A percentile compares a stretch with the other conserved stretches of the same genome.
phyloP scores from a whole-genome alignment of 2,888 invertebrate species.

The Sepioteuthis lessoniana region DNA sequence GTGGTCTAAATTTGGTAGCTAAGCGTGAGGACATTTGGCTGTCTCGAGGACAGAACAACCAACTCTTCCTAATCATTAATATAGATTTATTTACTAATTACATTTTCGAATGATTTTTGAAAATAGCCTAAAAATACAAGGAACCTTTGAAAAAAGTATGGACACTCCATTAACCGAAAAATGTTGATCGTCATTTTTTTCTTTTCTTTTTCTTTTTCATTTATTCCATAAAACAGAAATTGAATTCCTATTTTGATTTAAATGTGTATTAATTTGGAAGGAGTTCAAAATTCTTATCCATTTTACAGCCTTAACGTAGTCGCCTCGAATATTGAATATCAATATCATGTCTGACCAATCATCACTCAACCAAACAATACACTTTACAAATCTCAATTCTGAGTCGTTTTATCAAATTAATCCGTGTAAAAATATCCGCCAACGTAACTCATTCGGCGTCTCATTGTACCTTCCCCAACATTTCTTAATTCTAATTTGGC shows the following conservation, averaged over 20 bases:
- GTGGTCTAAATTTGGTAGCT: too few species aligned
- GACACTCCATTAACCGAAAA: too few species aligned
- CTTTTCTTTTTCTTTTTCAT: too few species aligned
- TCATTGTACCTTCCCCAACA: background rate
- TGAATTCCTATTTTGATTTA: background rate
- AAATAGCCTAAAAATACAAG: too few species aligned
- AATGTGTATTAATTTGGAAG: constrained; percentile 4
- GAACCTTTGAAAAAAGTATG: too few species aligned
- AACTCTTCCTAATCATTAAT: too few species aligned
- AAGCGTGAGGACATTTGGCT: too few species aligned
- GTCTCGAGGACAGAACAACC: too few species aligned
- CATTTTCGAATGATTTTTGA: too few species aligned
- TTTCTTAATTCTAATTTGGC: constrained; percentile 1
- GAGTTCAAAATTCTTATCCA: background rate
- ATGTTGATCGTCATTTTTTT: too few species aligned
- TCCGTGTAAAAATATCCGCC: background rate
- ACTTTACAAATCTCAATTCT: background rate
- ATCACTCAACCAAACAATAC: background rate
- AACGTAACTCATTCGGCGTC: background rate
- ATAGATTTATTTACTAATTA: too few species aligned
- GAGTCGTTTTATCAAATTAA: background rate
- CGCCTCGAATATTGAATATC: background rate
- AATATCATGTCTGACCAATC: background rate
- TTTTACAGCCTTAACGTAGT: background rate
- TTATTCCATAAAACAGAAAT: background rate